Conservation (phyloP, 2,888 invertebrate species). For the Patella depressa region DNA sequence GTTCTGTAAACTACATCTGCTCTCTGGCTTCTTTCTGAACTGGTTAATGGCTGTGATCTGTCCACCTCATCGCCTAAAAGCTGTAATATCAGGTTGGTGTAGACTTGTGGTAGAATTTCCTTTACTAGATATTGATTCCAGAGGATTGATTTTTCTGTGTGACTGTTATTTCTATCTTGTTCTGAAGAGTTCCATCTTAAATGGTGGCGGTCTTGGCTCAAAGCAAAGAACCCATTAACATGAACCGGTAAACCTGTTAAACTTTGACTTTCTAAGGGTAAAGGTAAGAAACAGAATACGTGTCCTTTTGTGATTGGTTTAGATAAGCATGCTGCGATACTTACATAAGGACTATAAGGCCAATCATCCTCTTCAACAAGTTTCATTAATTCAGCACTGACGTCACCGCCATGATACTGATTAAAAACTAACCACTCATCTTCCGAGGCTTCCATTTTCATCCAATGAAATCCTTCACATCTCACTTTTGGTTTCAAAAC, state of each 20-base stretch:
- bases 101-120: constrained; percentile 58
- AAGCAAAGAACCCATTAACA: constrained; percentile 65
- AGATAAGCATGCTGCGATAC: constrained; percentile 47
- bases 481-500: constrained; percentile 6
- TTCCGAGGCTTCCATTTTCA: neutral
- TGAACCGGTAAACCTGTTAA: constrained; percentile 66
- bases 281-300: constrained; percentile 66
- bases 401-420: constrained; percentile 37
- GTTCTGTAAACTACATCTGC: constrained; percentile 28
- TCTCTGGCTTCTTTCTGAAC: neutral
- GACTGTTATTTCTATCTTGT: constrained; percentile 31
- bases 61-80: constrained; percentile 28
- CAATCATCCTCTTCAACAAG: constrained; percentile 35
- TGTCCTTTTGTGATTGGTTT: constrained; percentile 45
- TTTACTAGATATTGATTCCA: constrained; percentile 63
- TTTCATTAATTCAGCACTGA: constrained; percentile 34
- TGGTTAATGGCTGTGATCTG: constrained; percentile 13
- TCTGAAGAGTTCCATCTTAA: constrained; percentile 64
- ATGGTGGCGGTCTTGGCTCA: constrained; percentile 63
- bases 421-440: constrained; percentile 44
- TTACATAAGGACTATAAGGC: constrained; percentile 50
- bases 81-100: constrained; percentile 38
- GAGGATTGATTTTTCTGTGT: constrained; percentile 48
- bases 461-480: neutral
- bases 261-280: constrained; percentile 54